Evolutionary conservation across 2,113 vertebrate species (phyloP).

Genomic region (Aptenodytes forsteri): DNA sequence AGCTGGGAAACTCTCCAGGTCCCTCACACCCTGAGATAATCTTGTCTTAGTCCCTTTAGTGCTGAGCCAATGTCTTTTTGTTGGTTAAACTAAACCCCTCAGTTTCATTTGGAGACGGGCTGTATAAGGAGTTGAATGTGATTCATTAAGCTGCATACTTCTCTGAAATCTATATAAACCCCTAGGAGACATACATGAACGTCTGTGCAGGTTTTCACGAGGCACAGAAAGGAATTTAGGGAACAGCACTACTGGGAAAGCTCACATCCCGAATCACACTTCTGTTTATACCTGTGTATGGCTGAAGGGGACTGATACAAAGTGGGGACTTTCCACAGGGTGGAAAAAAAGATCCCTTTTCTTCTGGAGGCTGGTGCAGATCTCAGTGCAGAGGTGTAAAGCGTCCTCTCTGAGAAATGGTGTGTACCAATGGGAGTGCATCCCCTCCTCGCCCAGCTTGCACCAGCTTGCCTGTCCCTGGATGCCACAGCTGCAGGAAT

Average conservation of each 20-base stretch:
- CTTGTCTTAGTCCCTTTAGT: background rate
- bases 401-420: background rate
- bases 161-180: background rate
- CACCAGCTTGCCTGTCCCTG: background rate
- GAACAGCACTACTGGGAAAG: background rate
- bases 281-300: background rate
- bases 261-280: background rate
- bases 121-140: no score
- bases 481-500: background rate
- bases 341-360: background rate
- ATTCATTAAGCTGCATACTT: background rate
- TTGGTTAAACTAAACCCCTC: background rate
- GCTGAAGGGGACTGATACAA: background rate
- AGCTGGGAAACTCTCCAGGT: background rate
- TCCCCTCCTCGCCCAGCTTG: background rate
- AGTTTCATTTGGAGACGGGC: background rate
- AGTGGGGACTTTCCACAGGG: rapidly evolving
- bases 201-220: background rate
- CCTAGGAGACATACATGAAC: background rate
- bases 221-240: background rate
- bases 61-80: background rate
- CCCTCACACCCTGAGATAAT: background rate
- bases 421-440: background rate
- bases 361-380: background rate
- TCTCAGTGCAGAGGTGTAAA: background rate